Conservation (phyloP, 2,113 vertebrate species). For the Dissostichus mawsoni region DNA sequence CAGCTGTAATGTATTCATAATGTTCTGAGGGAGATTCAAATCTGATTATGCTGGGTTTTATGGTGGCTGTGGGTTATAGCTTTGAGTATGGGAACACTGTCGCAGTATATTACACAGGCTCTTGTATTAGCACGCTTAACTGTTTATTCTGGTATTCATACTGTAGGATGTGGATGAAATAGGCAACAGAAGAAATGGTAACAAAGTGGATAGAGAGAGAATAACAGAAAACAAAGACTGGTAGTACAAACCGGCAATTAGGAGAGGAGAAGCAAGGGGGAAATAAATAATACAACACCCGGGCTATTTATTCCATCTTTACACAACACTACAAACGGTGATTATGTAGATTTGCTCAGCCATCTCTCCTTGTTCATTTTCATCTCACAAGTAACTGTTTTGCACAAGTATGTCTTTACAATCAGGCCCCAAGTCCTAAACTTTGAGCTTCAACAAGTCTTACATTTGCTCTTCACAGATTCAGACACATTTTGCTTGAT, state of each 20-base stretch:
- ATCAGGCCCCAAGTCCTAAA: too few species aligned
- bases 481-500: too few species aligned
- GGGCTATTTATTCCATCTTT: conserved; percentile 12
- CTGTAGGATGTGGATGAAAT: conserved; percentile 7
- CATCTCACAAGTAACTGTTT: conserved; percentile 1
- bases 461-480: too few species aligned
- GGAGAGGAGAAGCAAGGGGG: conserved; percentile 10
- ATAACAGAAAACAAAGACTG: conserved; percentile 28
- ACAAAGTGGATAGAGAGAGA: conserved; percentile 12
- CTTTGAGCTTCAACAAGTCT: too few species aligned
- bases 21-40: conserved; percentile 47
- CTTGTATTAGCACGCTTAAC: conserved; percentile 33
- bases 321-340: conserved; percentile 15
- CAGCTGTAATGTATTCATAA: conserved; percentile 36
- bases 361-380: not conserved
- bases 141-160: conserved; percentile 41
- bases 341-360: conserved; percentile 19
- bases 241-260: conserved; percentile 21
- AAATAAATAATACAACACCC: not conserved
- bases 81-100: conserved; percentile 26
- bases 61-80: conserved; percentile 22
- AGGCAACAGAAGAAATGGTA: conserved; percentile 1
- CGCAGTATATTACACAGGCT: conserved; percentile 1
- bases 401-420: too few species aligned
- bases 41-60: conserved; percentile 43